Evolutionary conservation across 1,140 invertebrate species (phyloP).

Genomic region (Lutraria rhynchaena): DNA sequence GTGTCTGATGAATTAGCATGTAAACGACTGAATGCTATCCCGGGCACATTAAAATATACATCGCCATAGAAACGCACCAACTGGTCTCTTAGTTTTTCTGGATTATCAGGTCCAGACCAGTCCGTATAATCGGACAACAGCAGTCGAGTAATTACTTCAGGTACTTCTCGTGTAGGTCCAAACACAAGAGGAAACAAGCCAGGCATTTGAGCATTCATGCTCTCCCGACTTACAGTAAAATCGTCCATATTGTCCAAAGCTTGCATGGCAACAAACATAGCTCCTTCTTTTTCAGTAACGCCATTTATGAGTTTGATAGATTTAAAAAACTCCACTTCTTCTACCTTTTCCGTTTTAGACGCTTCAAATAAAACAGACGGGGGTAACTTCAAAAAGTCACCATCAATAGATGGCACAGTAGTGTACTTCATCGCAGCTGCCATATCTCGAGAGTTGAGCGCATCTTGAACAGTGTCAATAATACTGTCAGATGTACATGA

Average conservation of each 20-base stretch:
- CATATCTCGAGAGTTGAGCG: too few relatives aligned
- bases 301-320: too few relatives aligned
- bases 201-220: neutral
- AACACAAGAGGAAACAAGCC: neutral
- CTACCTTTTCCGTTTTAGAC: too few relatives aligned
- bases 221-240: neutral
- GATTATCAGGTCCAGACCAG: constrained; percentile 17
- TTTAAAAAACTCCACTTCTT: too few relatives aligned
- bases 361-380: too few relatives aligned
- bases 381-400: too few relatives aligned
- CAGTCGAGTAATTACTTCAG: neutral
- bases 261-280: neutral
- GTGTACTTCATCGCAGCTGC: too few relatives aligned
- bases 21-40: neutral
- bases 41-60: neutral
- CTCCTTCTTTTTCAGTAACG: too few relatives aligned
- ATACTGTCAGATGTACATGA: too few relatives aligned
- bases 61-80: neutral
- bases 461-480: too few relatives aligned
- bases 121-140: constrained; percentile 24
- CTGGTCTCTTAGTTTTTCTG: neutral
- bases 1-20: constrained; percentile 7
- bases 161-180: neutral
- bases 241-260: neutral
- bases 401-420: too few relatives aligned